Evolutionary conservation across 2,888 invertebrate genomes (phyloP).

Genomic region (Amphiduros pacificus): DNA sequence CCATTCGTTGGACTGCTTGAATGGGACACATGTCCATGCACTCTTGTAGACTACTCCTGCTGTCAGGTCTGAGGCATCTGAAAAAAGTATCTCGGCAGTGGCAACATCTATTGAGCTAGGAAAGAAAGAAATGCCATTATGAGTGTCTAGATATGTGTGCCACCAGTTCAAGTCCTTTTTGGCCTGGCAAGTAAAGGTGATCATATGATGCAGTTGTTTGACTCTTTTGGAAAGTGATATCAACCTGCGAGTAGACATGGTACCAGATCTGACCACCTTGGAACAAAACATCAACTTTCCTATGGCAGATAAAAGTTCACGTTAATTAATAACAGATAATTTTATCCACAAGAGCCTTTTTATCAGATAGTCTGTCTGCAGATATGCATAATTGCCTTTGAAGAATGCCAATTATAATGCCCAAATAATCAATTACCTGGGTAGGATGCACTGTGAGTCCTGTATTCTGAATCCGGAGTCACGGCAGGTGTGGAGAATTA

Average conservation of each 20-base stretch:
- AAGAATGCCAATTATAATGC: neutral
- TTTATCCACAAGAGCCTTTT: no score
- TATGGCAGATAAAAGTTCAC: neutral
- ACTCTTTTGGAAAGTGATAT: neutral
- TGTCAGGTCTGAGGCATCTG: no score
- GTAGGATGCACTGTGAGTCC: neutral
- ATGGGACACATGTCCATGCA: no score
- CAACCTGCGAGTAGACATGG: neutral
- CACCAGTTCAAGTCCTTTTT: neutral
- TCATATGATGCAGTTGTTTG: neutral
- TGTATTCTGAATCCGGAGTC: neutral
- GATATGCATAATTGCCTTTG: neutral
- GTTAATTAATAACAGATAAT: neutral
- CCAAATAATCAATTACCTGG: neutral
- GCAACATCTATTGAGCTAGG: no score
- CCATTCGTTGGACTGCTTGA: no score
- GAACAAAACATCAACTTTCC: neutral
- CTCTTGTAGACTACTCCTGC: no score
- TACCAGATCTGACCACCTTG: neutral
- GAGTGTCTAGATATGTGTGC: neutral
- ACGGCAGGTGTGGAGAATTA: neutral
- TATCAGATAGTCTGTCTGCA: neutral
- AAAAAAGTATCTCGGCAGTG: no score
- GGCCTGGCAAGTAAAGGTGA: neutral
- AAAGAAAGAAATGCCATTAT: neutral